Percentiles rank a stretch among this genome's conserved stretches.
phyloP scores from a whole-genome alignment of 2,797 vertebrate species.

The Acestrorhynchus altus region DNA sequence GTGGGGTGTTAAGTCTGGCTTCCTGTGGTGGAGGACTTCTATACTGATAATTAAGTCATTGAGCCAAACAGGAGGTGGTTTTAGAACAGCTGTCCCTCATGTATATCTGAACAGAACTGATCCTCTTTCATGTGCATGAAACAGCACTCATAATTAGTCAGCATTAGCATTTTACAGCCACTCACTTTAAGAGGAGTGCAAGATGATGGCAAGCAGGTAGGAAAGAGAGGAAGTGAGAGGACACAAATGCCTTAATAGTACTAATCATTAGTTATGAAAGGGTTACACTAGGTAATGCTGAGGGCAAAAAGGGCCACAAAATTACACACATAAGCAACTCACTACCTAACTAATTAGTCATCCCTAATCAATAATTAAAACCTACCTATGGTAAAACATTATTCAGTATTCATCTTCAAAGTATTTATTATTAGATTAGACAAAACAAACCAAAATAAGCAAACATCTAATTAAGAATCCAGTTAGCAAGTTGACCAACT shows the following conservation, averaged over 20 bases:
- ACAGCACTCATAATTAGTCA: conserved; percentile 52
- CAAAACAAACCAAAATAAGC: no score
- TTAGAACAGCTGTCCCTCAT: conserved; percentile 66
- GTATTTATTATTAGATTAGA: no score
- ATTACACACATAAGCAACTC: neutral
- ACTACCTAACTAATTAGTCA: neutral
- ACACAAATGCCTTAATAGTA: conserved; percentile 47
- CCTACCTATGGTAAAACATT: no score
- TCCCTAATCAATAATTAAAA: no score
- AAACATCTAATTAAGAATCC: no score
- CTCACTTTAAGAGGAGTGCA: conserved; percentile 54
- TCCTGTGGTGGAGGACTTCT: conserved; percentile 25
- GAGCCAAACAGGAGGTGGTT: conserved; percentile 57
- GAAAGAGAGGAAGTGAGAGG: conserved; percentile 68
- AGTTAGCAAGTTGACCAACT: no score
- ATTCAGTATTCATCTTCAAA: no score
- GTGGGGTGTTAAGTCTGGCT: conserved; percentile 26
- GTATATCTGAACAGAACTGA: conserved; percentile 48
- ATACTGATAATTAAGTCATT: conserved; percentile 40
- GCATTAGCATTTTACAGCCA: conserved; percentile 75
- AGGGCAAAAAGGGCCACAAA: neutral
- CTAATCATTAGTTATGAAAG: conserved; percentile 19
- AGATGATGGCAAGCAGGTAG: conserved; percentile 38
- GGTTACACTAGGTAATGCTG: neutral
- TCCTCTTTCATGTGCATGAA: conserved; percentile 50